Evolutionary conservation across 2,113 vertebrate species (phyloP).

Genomic region (Pangasianodon gigas): DNA sequence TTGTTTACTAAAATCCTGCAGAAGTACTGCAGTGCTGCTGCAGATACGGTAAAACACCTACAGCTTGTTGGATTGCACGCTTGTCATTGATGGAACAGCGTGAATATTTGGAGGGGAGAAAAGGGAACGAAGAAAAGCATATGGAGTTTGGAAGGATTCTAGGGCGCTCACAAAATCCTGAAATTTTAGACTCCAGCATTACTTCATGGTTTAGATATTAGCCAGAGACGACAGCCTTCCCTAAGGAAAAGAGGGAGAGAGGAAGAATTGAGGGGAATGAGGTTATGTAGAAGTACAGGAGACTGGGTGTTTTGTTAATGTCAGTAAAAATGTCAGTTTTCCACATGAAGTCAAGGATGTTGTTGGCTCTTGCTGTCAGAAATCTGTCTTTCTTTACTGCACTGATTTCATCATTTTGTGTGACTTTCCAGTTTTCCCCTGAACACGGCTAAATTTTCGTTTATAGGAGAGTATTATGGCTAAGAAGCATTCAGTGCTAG

Average conservation of each 20-base stretch:
- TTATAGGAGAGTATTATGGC: background rate
- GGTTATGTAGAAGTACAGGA: background rate
- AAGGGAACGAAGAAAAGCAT: background rate
- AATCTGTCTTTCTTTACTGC: background rate
- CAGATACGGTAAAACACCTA: background rate
- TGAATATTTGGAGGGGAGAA: background rate
- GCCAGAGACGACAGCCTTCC: conserved; percentile 9
- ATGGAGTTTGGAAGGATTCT: background rate
- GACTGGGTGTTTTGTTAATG: background rate
- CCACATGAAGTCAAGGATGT: background rate
- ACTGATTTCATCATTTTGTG: background rate
- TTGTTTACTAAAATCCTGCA: background rate
- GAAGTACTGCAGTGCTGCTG: background rate
- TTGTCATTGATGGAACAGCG: background rate
- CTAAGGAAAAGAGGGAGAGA: conserved; percentile 7
- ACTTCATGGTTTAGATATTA: conserved; percentile 45
- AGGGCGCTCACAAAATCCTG: conserved; percentile 18
- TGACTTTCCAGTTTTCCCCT: background rate
- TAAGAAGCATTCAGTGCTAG: background rate
- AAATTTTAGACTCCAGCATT: conserved; percentile 30
- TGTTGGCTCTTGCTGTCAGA: background rate
- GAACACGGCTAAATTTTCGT: background rate
- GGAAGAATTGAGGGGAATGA: background rate
- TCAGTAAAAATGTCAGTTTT: background rate
- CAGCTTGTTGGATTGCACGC: background rate